These are phyloP conservation scores for Gephyroberyx darwinii DNA, from an alignment of 2,797 vertebrate genomes.

Conservation along the genomic window DNA sequence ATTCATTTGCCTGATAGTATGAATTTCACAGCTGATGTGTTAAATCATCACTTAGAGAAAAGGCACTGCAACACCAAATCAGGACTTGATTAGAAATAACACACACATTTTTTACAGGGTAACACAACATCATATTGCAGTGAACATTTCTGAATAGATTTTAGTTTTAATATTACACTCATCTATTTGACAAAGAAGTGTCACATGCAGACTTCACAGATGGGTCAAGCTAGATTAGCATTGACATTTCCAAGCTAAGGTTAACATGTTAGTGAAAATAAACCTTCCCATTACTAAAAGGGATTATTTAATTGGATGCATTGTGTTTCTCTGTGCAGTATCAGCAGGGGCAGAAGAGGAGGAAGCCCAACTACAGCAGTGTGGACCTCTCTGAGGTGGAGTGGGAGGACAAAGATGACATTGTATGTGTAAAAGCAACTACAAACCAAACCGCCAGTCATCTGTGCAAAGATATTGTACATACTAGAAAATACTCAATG, in stretches of 20 bases:
- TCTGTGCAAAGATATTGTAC: neutral
- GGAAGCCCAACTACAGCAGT: slow-evolving; percentile 96
- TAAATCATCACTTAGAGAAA: slow-evolving; percentile 61
- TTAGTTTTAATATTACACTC: slow-evolving; percentile 11
- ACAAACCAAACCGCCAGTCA: neutral
- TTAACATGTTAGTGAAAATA: slow-evolving; percentile 15
- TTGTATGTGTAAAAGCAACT: slow-evolving; percentile 79
- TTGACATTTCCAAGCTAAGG: slow-evolving; percentile 21
- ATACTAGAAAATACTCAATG: neutral
- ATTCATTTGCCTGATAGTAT: slow-evolving; percentile 68
- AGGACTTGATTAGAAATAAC: slow-evolving; percentile 42
- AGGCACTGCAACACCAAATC: slow-evolving; percentile 26
- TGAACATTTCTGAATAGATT: slow-evolving; percentile 1
- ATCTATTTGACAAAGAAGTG: slow-evolving; percentile 12
- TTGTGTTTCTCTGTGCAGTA: slow-evolving; percentile 84
- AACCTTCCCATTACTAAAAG: slow-evolving; percentile 12
- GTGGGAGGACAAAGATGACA: slow-evolving; percentile 96
- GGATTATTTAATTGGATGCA: slow-evolving; percentile 34
- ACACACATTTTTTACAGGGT: slow-evolving; percentile 32
- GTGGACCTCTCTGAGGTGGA: slow-evolving; percentile 98
- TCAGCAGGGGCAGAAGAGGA: slow-evolving; percentile 93
- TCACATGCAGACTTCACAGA: slow-evolving; percentile 34
- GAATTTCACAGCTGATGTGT: slow-evolving; percentile 75
- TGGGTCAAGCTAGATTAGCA: slow-evolving; percentile 37
- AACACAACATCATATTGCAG: slow-evolving; percentile 32